Evolutionary conservation across 2,113 vertebrate species (phyloP), one percentile per base, ranked within the genome.

Genomic region (Corvus hawaiiensis): DNA sequence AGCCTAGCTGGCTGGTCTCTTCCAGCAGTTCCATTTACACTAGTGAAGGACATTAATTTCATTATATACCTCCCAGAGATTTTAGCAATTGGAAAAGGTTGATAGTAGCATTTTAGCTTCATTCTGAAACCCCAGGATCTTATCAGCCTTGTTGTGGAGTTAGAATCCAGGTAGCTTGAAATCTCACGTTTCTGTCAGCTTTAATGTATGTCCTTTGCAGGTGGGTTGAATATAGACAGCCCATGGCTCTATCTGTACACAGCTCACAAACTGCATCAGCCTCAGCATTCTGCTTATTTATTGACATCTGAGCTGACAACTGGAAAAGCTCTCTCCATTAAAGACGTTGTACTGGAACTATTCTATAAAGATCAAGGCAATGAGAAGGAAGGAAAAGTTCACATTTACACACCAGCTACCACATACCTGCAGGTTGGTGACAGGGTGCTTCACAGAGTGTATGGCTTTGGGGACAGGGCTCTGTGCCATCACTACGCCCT

Each of bases 241-340:
- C 99, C 99, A 0, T 99, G 98, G 99, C 95, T 99, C 22, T 98
- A 98, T 84, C 58, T 99, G 64, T 97, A 98, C 55, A 90, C 84
- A 5, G 75, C 97, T 72, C 98, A 98, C 94, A 98, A 97, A 82
- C 95, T 99, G 54, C 97, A 97, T 75, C 98, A 98, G 87, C 97
- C 98, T 46, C 98, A 98, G 44, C 94, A 33, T 28, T 97, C 97
- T 84, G 88, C 92, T 18, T 96, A 98, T 55, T 98, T 98, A 49
- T 87, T 98, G 55, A 97, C 95, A 16, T 84, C 94, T 0, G 97
- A 99, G 82, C 95, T 99, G 78, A 98, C 98, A 4, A 87, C 97
- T 87, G 97, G 97, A 59, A 99, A 98, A 93, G 98, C 96, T 96
- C 63, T 99, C 72, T 98, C 91, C 17, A 52, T 99, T 90, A 98